Evolutionary conservation across 2,888 invertebrate genomes (phyloP).

Genomic region (Lithophane semibrunnea): DNA sequence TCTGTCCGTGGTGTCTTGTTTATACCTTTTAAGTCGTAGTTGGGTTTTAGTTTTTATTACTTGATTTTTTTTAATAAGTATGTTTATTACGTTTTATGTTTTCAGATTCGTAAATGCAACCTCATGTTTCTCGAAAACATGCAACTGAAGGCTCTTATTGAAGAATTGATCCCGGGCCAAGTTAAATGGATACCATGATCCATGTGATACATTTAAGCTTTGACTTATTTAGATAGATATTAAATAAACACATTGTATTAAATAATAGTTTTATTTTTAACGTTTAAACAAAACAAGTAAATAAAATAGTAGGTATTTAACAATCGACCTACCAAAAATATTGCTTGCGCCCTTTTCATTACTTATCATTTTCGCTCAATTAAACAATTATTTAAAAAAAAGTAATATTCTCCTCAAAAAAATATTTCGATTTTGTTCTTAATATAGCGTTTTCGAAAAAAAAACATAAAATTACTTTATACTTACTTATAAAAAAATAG

Average conservation of each 20-base stretch:
- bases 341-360: background rate
- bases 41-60: no score
- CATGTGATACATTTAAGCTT: constrained; percentile 39
- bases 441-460: background rate
- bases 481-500: constrained; percentile 19
- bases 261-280: constrained; percentile 27
- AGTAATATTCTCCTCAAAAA: background rate
- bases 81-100: constrained; percentile 15
- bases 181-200: constrained; percentile 60
- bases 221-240: constrained; percentile 31
- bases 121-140: constrained; percentile 82
- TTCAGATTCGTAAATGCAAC: constrained; percentile 84
- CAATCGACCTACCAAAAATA: background rate
- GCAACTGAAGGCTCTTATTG: constrained; percentile 78
- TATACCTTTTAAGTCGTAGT: no score
- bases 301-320: background rate
- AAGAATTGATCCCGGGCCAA: constrained; percentile 71
- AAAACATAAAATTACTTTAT: background rate
- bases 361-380: background rate
- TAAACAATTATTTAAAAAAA: background rate
- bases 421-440: background rate
- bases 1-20: no score
- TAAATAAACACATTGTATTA: constrained; percentile 23
- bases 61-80: no score
- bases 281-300: background rate